Base-by-base conservation (phyloP, 2,888 invertebrate genomes). In the Hoplodrina blanda region DNA sequence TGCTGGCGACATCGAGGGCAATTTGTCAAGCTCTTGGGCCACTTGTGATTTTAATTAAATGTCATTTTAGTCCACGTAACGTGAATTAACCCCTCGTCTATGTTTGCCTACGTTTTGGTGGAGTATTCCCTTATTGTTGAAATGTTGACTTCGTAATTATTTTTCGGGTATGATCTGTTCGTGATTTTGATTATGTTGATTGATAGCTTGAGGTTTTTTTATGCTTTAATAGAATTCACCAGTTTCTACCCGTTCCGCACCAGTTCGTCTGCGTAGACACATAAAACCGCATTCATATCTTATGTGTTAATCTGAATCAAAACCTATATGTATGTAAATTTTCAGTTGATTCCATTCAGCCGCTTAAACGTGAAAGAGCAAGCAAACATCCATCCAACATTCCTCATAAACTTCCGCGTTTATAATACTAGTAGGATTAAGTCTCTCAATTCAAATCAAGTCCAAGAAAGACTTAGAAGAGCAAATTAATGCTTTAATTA, bases 21-120 rank as follows among this genome's bases (percentile, higher is more conserved):
- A 94, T 95, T 94, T 93, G 91, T 94, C 93, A 93, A 85, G 76
- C 87, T 84, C 87, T 88, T 85, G 81, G 83, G 74, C 86, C 89
- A 91, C 91, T 93, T 87, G 82, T 89, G 89, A 91, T 91, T 94
- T 94, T 93, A 94, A 94, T 95, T 94, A 94, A 94, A 93, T 88
- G 92, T 91, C 91, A 91, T 93, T 92, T 93, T 87, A 89, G 86
- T 82, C 85, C 82, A 84, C 86, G 85, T 89, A 88, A 89, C 84
- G 84, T 87, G 87, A 91, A 92, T 93, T 91, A 91, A 90, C 88
- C 89, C 89, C 85, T 61, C 68, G 77, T 61, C 82, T 81, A 78
- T 78, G 80, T 64, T 72, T 66, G 80, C 65, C 78, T 76, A 76
- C 73, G 78, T 75, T 78, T 76, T 62, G 69, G 70, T 59, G 57